Evolutionary conservation across 1,140 invertebrate species (phyloP), one percentile per base, ranked within the genome.

Genomic region (Meteorus sp.): DNA sequence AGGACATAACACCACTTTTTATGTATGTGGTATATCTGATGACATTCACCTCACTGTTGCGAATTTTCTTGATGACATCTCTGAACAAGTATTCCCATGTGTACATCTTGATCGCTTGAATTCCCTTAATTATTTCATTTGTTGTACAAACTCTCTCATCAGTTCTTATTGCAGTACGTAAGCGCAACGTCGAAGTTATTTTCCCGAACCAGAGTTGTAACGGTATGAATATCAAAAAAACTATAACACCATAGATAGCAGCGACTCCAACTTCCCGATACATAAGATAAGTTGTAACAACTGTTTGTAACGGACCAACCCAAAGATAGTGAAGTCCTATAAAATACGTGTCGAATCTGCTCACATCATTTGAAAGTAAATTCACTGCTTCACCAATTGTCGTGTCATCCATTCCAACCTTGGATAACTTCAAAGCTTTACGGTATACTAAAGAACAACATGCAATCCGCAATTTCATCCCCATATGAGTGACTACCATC

Each of bases 81-180:
- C 86, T 86, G 70, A 94, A 94, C 0, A 90, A 89, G 52, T 87
- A 85, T 73, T 95, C 92, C 92, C 92, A 95, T 0, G 89, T 87
- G 69, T 93, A 94, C 92, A 96, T 95, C 79, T 97, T 97, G 23
- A 90, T 92, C 0, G 87, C 86, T 60, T 89, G 87, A 25, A 90
- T 89, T 11, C 88, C 88, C 35, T 83, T 83, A n/a, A 95, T 86
- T 9, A 94, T 88, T 71, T 95, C 92, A 70, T 90, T 92, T 82
- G 93, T 93, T 6, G 93, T 70, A 45, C 89, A 80, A 0, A 95
- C 88, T 9, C 93, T 76, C 66, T 92, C 84, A 78, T 95, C 93
- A 0, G 92, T 94, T 7, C 85, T 75, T 17, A 83, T 75, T 0
- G 89, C 88, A 68, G 77, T 89, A 76, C 62, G 83, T 69, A 64